A percentile compares a stretch with the other conserved stretches of the same genome.
Evolutionary conservation across 2,888 invertebrate species (phyloP).

Genomic region (Escarpia spicata): DNA sequence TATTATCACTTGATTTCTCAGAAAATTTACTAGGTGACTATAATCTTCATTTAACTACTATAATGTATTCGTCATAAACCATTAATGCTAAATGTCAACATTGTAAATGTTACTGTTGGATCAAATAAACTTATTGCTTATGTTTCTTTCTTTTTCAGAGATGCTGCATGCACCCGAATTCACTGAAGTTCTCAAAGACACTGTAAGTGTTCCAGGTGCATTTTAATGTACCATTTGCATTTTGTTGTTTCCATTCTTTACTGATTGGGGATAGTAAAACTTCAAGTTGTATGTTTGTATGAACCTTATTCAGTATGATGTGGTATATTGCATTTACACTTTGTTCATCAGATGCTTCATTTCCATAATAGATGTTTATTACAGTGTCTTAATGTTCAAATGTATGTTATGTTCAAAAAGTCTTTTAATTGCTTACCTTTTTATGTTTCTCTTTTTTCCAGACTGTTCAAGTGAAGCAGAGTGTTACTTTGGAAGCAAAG

Average conservation of each 20-base stretch:
- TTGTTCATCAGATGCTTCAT: not conserved
- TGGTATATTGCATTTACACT: not conserved
- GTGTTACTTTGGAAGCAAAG: conserved; percentile 37
- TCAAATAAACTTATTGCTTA: not conserved
- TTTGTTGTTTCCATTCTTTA: not conserved
- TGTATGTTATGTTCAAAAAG: too few relatives aligned
- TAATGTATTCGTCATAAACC: not conserved
- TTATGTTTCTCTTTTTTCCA: conserved; percentile 22
- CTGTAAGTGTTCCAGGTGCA: conserved; percentile 28
- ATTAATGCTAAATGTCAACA: too few relatives aligned
- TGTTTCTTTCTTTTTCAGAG: not conserved
- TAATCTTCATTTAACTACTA: not conserved
- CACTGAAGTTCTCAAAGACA: conserved; percentile 85
- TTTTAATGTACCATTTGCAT: not conserved
- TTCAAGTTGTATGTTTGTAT: not conserved
- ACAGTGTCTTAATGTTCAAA: not conserved
- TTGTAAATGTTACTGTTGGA: too few relatives aligned
- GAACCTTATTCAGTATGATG: not conserved
- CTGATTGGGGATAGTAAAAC: not conserved
- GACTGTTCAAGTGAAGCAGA: conserved; percentile 40
- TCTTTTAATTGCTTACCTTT: not conserved
- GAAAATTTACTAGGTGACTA: too few relatives aligned
- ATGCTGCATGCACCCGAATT: conserved; percentile 76
- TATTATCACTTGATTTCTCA: too few relatives aligned
- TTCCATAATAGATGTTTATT: not conserved